Conservation (phyloP, 1,140 invertebrate species). For the Hyphantria cunea region DNA sequence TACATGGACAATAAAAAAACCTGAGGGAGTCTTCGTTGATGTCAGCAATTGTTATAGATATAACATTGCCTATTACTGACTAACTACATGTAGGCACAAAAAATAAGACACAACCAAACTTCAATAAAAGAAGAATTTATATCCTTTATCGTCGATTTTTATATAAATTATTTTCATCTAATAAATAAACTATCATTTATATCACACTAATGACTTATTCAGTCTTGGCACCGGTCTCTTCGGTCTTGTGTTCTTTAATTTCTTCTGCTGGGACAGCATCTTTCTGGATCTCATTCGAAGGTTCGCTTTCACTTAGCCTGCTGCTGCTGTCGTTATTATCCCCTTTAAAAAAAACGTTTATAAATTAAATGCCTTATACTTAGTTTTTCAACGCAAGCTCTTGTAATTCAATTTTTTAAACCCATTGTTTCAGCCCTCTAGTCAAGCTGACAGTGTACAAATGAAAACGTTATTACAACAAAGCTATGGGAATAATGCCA, state of each 20-base stretch:
- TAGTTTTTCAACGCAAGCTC: not conserved
- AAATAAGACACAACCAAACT: no score
- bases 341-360: slow-evolving; percentile 41
- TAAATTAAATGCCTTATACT: not conserved
- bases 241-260: slow-evolving; percentile 18
- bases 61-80: no score
- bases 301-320: slow-evolving; percentile 42
- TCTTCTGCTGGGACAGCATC: not conserved
- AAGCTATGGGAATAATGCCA: no score
- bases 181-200: slow-evolving; percentile 46
- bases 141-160: slow-evolving; percentile 29
- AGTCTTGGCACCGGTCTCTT: slow-evolving; percentile 46
- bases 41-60: no score
- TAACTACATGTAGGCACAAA: no score
- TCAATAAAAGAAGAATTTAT: slow-evolving; percentile 24
- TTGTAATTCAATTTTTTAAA: no score
- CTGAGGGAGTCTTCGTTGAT: no score
- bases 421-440: no score
- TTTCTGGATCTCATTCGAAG: slow-evolving; percentile 32
- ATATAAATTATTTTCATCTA: slow-evolving; percentile 45
- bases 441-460: no score
- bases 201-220: slow-evolving; percentile 58
- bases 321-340: slow-evolving; percentile 50
- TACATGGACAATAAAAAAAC: no score
- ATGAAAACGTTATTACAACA: no score